Conservation (phyloP, 2,888 invertebrate species). For the Heteromyza rotundicornis region DNA sequence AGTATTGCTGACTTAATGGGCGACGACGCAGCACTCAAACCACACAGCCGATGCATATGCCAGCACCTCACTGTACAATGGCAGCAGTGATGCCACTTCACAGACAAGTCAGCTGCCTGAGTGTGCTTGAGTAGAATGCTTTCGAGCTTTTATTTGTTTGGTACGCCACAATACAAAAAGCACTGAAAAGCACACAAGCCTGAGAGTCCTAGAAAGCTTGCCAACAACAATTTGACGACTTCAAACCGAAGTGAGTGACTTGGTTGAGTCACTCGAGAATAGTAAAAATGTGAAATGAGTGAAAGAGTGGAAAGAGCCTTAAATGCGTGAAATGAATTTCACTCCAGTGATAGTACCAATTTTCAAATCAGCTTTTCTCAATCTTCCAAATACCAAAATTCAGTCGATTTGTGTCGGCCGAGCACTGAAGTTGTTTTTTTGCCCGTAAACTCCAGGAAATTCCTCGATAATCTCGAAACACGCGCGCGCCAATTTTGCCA, state of each 20-base stretch:
- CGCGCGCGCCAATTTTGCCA: conserved; percentile 24
- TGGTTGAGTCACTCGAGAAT: too few species aligned
- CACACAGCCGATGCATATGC: neutral
- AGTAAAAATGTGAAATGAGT: too few species aligned
- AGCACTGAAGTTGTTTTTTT: conserved; percentile 47
- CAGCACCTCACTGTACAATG: neutral
- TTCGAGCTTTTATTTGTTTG: neutral
- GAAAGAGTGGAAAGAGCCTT: too few species aligned
- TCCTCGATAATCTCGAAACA: neutral
- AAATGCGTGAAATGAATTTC: conserved; percentile 18
- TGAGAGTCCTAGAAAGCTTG: too few species aligned
- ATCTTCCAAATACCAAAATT: conserved; percentile 26
- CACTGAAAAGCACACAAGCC: too few species aligned
- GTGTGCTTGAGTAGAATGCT: neutral
- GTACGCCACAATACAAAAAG: too few species aligned
- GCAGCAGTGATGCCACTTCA: neutral
- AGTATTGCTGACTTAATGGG: conserved; percentile 8
- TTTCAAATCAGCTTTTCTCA: too few species aligned
- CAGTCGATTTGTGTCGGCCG: conserved; percentile 63
- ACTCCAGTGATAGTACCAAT: too few species aligned
- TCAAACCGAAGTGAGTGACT: too few species aligned
- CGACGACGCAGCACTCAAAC: too few species aligned
- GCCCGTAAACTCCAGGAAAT: conserved; percentile 19
- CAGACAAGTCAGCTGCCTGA: too few species aligned
- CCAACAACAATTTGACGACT: too few species aligned